Conservation (phyloP, 2,113 vertebrate species). For the Phoenicopterus ruber region DNA sequence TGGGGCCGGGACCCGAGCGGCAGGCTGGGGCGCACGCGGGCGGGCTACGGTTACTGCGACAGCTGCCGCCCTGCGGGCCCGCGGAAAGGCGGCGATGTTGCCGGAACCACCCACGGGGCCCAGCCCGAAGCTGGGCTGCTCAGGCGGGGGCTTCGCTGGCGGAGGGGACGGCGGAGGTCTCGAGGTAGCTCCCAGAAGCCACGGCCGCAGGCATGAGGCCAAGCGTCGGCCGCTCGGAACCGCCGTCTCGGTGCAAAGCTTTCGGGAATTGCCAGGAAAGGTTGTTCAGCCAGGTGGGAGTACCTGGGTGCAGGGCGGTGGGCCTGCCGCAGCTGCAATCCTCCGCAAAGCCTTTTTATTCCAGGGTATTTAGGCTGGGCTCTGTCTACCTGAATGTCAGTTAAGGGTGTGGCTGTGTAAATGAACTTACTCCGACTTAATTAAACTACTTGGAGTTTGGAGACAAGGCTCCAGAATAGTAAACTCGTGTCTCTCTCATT, state of each 20-base stretch:
- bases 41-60: neutral
- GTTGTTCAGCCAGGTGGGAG: neutral
- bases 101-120: neutral
- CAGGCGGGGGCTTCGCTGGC: neutral
- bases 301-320: accelerated
- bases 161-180: accelerated
- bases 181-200: neutral
- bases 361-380: neutral
- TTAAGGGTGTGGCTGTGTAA: constrained; percentile 24
- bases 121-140: too few species aligned
- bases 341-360: accelerated
- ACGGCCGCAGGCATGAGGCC: too few species aligned
- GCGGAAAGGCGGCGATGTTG: neutral
- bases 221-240: accelerated
- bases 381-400: neutral
- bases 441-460: neutral
- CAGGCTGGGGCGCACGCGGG: accelerated
- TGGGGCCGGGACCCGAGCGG: neutral
- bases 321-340: accelerated
- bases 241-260: neutral
- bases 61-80: neutral
- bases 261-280: neutral
- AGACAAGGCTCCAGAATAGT: neutral
- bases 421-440: neutral
- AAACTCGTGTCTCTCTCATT: neutral